phyloP scores from a whole-genome alignment of 2,113 vertebrate species.

The Colossoma macropomum region DNA sequence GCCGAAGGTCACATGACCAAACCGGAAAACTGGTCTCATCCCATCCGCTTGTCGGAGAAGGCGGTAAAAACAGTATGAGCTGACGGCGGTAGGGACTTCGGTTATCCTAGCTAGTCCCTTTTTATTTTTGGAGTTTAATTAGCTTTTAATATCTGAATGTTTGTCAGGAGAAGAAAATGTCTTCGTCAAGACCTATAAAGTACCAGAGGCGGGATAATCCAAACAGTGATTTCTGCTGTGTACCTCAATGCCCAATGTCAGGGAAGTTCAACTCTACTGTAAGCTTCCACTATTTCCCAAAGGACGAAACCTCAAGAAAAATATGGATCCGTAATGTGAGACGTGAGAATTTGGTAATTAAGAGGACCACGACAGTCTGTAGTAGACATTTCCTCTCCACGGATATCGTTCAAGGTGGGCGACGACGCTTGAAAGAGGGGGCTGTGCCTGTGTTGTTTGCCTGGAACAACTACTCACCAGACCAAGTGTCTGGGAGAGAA shows the following conservation, averaged over 20 bases:
- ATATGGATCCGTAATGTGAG: background rate
- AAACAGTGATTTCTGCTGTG: background rate
- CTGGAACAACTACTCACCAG: background rate
- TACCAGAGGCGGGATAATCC: slow-evolving; percentile 15
- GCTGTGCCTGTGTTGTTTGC: background rate
- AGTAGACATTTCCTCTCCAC: background rate
- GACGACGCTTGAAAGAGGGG: background rate
- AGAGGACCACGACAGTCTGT: background rate
- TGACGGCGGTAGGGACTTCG: background rate
- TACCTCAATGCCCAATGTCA: background rate
- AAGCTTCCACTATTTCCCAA: slow-evolving; percentile 13
- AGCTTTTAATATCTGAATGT: background rate
- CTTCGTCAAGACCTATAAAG: background rate
- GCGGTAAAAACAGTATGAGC: background rate
- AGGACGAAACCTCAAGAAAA: background rate
- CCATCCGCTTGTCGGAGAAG: background rate
- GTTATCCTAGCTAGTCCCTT: background rate
- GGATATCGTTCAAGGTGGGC: background rate
- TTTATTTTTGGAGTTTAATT: no score
- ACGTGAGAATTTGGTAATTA: background rate
- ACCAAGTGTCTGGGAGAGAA: background rate
- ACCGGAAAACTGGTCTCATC: background rate
- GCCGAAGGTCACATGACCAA: background rate
- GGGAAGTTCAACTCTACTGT: background rate
- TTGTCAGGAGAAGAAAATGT: background rate